Evolutionary conservation across 2,888 invertebrate genomes (phyloP).

Genomic region (Tetragonisca angustula): DNA sequence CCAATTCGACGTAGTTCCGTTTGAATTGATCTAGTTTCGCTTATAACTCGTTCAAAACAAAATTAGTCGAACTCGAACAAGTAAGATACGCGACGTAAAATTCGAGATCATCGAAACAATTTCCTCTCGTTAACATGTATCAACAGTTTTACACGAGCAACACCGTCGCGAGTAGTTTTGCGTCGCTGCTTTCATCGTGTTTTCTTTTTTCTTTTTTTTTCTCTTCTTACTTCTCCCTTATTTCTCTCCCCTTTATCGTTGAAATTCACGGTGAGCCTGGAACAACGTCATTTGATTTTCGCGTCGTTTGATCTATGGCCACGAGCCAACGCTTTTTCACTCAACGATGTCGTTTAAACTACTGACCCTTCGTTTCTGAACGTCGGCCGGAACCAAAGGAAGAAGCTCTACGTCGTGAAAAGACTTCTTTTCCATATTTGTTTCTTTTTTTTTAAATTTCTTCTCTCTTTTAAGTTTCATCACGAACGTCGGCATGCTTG

Average conservation of each 20-base stretch:
- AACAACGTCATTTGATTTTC: not conserved
- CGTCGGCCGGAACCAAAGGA: not conserved
- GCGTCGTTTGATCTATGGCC: not conserved
- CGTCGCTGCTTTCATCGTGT: not conserved
- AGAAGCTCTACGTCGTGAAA: too few relatives aligned
- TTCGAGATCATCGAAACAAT: not conserved
- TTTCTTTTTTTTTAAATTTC: not conserved
- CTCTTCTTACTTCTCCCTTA: not conserved
- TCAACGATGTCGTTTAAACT: conserved; percentile 25
- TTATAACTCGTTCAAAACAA: too few relatives aligned
- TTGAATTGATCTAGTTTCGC: not conserved
- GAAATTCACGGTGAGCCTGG: not conserved
- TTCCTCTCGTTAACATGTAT: not conserved
- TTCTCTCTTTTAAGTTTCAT: too few relatives aligned
- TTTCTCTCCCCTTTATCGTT: not conserved
- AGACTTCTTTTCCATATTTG: not conserved
- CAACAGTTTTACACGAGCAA: conserved; percentile 5
- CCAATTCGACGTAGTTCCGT: not conserved
- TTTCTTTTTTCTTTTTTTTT: not conserved
- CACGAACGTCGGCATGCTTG: too few relatives aligned
- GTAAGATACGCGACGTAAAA: too few relatives aligned
- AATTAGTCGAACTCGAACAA: too few relatives aligned
- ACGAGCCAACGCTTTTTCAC: not conserved
- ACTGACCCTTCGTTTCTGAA: conserved; percentile 30
- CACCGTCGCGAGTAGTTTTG: not conserved